These are phyloP conservation scores for Nephrotoma flavescens DNA, from an alignment of 2,888 invertebrate species.

Conservation along the genomic window DNA sequence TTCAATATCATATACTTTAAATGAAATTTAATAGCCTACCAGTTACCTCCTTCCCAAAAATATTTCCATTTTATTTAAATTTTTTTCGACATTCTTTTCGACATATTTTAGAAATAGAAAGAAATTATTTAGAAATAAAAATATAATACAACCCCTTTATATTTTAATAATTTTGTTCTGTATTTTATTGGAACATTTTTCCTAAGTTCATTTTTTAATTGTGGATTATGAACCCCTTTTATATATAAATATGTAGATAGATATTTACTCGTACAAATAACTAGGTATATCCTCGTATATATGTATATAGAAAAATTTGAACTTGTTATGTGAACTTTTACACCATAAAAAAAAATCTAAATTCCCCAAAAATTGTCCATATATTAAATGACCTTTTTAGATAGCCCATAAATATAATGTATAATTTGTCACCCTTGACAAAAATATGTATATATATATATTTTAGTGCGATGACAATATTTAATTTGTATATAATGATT, in stretches of 20 bases:
- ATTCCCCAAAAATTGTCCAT: background rate
- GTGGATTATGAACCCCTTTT: background rate
- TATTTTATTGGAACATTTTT: background rate
- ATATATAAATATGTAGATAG: background rate
- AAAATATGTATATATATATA: background rate
- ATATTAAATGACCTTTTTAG: background rate
- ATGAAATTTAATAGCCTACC: background rate
- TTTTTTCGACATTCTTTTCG: background rate
- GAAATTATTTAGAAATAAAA: background rate
- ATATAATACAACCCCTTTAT: background rate
- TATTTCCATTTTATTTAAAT: background rate
- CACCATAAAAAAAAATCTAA: background rate
- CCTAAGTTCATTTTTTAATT: background rate
- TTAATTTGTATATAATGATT: background rate
- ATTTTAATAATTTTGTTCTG: background rate
- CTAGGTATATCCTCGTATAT: background rate
- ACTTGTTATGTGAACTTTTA: background rate
- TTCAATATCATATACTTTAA: background rate
- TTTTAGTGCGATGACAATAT: background rate
- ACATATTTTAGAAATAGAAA: background rate
- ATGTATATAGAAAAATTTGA: background rate
- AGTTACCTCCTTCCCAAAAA: background rate
- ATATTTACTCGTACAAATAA: background rate
- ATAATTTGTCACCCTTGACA: background rate
- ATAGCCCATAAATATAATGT: background rate